phyloP scores from a whole-genome alignment of 2,113 vertebrate genomes.

The Campylorhamphus procurvoides region DNA sequence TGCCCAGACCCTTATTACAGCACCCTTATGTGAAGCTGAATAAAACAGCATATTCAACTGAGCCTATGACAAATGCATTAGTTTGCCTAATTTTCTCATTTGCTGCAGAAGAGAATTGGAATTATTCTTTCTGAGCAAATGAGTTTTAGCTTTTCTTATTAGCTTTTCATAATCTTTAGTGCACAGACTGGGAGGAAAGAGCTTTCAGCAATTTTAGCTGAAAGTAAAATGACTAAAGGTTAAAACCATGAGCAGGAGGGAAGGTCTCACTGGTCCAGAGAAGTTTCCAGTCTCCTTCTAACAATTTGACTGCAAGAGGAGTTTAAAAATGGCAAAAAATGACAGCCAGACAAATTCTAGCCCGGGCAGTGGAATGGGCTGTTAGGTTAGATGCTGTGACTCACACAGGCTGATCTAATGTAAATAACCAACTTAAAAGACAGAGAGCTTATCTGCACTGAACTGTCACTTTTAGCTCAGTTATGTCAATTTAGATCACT shows the following conservation, averaged over 20 bases:
- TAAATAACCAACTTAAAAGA: conserved; percentile 1
- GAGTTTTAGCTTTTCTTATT: conserved; percentile 37
- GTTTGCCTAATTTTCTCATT: conserved; percentile 1
- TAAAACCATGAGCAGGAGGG: background rate
- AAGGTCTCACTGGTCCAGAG: background rate
- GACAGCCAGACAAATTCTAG: background rate
- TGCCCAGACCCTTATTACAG: background rate
- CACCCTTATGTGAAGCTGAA: background rate
- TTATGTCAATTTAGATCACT: background rate
- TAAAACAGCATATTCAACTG: background rate
- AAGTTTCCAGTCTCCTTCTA: background rate
- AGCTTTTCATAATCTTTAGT: background rate
- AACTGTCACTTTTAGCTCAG: background rate
- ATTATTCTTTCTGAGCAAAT: conserved; percentile 18
- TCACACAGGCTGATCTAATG: background rate
- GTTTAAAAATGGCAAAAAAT: background rate
- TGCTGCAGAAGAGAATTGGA: background rate
- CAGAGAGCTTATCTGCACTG: background rate
- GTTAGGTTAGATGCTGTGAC: background rate
- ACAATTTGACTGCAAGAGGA: background rate
- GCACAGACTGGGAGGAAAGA: background rate
- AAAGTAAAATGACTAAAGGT: background rate
- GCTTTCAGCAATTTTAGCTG: background rate
- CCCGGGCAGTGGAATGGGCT: background rate
- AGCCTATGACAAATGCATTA: background rate